Conservation (phyloP, 2,797 vertebrate genomes). For the Mormyrus proboscirostris region DNA sequence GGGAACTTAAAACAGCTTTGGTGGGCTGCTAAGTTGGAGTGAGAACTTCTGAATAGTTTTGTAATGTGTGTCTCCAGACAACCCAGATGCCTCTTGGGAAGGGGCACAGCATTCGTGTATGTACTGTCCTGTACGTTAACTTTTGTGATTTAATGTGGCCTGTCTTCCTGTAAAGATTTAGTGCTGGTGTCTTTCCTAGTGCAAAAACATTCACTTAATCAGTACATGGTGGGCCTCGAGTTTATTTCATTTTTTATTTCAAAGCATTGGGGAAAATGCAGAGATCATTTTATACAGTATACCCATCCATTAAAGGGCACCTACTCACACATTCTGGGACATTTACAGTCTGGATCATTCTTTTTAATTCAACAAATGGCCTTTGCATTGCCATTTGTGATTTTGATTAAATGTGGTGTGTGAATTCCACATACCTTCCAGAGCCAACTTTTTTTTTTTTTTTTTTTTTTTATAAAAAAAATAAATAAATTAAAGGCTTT, state of each 20-base stretch:
- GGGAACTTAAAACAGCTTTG: background rate
- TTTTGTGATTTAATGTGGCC: background rate
- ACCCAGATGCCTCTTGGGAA: background rate
- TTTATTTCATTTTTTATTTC: background rate
- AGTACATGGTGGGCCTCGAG: background rate
- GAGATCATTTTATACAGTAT: background rate
- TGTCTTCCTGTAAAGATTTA: background rate
- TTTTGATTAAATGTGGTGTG: background rate
- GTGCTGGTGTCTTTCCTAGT: background rate
- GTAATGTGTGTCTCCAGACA: background rate
- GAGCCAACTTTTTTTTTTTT: background rate
- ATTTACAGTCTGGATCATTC: background rate
- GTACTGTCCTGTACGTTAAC: background rate
- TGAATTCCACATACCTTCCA: background rate
- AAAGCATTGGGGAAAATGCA: background rate
- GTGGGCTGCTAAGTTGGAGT: background rate
- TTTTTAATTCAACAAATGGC: background rate
- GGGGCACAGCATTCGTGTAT: background rate
- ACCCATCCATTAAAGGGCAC: background rate
- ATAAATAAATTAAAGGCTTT: background rate
- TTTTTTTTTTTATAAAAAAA: too few relatives aligned
- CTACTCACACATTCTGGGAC: background rate
- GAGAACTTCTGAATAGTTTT: background rate
- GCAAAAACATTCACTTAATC: background rate
- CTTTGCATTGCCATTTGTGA: background rate